Evolutionary conservation across 2,888 invertebrate genomes (phyloP).

Genomic region (Melangyna quadrimaculata): DNA sequence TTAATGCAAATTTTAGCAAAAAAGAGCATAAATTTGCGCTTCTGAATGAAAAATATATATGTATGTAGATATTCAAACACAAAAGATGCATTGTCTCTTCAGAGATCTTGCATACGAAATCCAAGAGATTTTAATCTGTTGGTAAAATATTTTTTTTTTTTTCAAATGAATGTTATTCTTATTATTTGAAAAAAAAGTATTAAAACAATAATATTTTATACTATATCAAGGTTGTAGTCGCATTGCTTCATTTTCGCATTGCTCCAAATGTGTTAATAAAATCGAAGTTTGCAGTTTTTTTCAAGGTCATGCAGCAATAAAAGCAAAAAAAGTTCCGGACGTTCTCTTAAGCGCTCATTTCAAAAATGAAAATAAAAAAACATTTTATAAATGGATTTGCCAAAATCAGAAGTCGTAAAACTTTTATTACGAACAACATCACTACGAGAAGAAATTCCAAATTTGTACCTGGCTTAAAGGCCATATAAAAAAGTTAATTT

Average conservation of each 20-base stretch:
- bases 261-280: conserved; percentile 7
- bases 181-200: not conserved
- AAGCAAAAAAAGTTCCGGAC: not conserved
- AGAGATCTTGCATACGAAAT: not conserved
- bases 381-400: not conserved
- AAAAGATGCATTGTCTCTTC: conserved; percentile 49
- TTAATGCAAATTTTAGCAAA: conserved; percentile 51
- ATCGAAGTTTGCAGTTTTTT: not conserved
- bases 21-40: conserved; percentile 43
- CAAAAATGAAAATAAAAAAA: not conserved
- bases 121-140: conserved; percentile 13
- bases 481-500: not conserved
- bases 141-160: conserved; percentile 29
- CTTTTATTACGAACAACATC: too few relatives aligned
- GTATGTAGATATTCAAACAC: conserved; percentile 46
- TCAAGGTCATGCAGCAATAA: not conserved
- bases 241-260: conserved; percentile 26
- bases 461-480: not conserved
- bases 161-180: conserved; percentile 14
- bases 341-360: not conserved
- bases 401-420: not conserved
- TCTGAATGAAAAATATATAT: conserved; percentile 50
- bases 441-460: not conserved
- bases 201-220: not conserved
- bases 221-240: conserved; percentile 51